These are phyloP conservation scores for Glandiceps talaboti DNA, from an alignment of 53 echinoderm and acorn worm species.

Conservation along the genomic window DNA sequence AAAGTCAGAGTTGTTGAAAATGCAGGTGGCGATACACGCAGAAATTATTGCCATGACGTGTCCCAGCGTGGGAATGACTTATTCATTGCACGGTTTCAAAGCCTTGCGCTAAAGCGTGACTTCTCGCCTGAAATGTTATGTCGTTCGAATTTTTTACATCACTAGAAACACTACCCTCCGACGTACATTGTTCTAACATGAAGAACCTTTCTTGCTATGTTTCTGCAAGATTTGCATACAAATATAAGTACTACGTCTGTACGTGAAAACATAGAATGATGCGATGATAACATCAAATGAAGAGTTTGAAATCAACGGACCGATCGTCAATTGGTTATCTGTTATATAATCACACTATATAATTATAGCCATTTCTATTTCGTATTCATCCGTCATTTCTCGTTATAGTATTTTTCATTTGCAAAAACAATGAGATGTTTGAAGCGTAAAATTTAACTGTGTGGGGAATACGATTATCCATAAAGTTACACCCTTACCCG, in stretches of 20 bases:
- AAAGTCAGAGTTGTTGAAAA: no score
- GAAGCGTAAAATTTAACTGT: neutral
- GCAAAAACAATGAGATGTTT: neutral
- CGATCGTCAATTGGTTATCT: neutral
- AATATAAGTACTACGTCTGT: neutral
- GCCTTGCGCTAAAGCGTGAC: no score
- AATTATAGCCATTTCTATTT: neutral
- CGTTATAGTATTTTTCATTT: neutral
- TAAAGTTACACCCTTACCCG: neutral
- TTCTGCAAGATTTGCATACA: no score
- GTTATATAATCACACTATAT: neutral
- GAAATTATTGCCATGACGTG: no score
- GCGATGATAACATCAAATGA: neutral
- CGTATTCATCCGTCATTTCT: neutral
- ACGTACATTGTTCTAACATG: no score
- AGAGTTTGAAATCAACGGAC: neutral
- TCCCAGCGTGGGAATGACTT: no score
- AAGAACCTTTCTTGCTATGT: no score
- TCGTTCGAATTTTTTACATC: no score
- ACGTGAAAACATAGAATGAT: neutral
- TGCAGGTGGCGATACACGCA: no score
- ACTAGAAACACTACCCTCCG: no score
- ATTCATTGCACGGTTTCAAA: no score
- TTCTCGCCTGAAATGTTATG: no score
- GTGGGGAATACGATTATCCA: neutral